Percentiles rank a stretch among this genome's conserved stretches.
Evolutionary conservation across 2,797 vertebrate species (phyloP).

Genomic region (Acestrorhynchus altus): DNA sequence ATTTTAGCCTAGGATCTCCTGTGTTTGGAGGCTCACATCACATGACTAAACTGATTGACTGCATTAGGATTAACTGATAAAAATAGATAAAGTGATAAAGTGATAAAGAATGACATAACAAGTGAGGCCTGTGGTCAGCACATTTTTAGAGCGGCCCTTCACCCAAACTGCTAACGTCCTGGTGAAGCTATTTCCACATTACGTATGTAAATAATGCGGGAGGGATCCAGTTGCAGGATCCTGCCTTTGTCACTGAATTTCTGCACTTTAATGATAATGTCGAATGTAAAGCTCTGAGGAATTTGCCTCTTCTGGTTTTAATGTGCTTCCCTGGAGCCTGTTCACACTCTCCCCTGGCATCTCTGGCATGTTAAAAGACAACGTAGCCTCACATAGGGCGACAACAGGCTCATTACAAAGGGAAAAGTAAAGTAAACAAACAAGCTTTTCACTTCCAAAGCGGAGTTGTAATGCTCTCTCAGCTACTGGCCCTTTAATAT

Average conservation of each 20-base stretch:
- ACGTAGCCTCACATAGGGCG: slow-evolving; percentile 40
- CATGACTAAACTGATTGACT: too few relatives aligned
- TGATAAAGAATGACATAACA: neutral
- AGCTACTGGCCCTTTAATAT: slow-evolving; percentile 19
- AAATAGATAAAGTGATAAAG: too few relatives aligned
- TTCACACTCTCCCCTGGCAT: slow-evolving; percentile 36
- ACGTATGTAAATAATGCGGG: slow-evolving; percentile 42
- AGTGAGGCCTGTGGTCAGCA: neutral
- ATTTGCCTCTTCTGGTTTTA: slow-evolving; percentile 47
- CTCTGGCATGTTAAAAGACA: slow-evolving; percentile 33
- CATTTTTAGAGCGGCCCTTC: neutral
- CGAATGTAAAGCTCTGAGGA: slow-evolving; percentile 37
- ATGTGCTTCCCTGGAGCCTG: slow-evolving; percentile 34
- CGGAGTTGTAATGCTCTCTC: slow-evolving; percentile 29
- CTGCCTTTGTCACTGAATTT: slow-evolving; percentile 32
- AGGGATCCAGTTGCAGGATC: slow-evolving; percentile 1
- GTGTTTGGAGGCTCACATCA: too few relatives aligned
- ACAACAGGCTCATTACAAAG: slow-evolving; percentile 50
- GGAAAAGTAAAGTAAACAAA: slow-evolving; percentile 51
- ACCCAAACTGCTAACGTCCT: neutral
- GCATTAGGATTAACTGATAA: too few relatives aligned
- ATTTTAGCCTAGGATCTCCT: too few relatives aligned
- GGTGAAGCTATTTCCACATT: slow-evolving; percentile 31
- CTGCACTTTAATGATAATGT: slow-evolving; percentile 49
- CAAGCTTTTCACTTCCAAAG: slow-evolving; percentile 48